Evolutionary conservation across 2,888 invertebrate genomes (phyloP), one percentile per base, ranked within the genome.

Genomic region (Tricholauxania praeusta): DNA sequence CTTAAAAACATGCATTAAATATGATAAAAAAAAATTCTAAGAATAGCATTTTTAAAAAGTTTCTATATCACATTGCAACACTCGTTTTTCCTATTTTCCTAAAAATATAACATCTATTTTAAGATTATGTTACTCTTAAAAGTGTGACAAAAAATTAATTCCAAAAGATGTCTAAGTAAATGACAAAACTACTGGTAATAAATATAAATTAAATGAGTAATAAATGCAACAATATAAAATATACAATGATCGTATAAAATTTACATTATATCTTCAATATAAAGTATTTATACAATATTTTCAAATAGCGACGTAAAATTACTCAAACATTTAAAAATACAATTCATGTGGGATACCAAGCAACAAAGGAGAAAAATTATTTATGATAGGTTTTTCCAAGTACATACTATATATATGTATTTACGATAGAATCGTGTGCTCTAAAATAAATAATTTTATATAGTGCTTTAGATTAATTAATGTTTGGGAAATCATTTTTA

Each of bases 101-200:
- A 82, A 78, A 82, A 82, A 82, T 82, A 82, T 73, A 67, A 14
- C 14, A 60, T 59, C 72, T 66, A 72, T 65, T 69, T 73, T 69
- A 64, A 69, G 73, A 64, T 51, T 62, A 39, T 52, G n/a, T 68
- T 59, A n/a, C 49, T 15, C 49, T 59, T 22, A 14, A 63, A 69
- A 62, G 62, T 70, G 66, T 53, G 71, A 70, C 53, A 22, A 65
- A 62, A 68, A 70, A n/a, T 70, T 12, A 48, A 17, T 48, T 68
- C 68, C 64, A 69, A 67, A 72, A 63, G 67, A 15, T 47, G 22
- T 28, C 28, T 47, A 57, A 57, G 49, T 28, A 49, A 65, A 14
- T 60, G 8, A 66, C 64, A 63, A 53, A 15, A 53, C 28, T 28
- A 55, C 19, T 15, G 15, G 15, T 19, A 15, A 39, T 39, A 57